Evolutionary conservation across 2,797 vertebrate species (phyloP), one percentile per base, ranked within the genome.

Genomic region (Psittacula derbiana): DNA sequence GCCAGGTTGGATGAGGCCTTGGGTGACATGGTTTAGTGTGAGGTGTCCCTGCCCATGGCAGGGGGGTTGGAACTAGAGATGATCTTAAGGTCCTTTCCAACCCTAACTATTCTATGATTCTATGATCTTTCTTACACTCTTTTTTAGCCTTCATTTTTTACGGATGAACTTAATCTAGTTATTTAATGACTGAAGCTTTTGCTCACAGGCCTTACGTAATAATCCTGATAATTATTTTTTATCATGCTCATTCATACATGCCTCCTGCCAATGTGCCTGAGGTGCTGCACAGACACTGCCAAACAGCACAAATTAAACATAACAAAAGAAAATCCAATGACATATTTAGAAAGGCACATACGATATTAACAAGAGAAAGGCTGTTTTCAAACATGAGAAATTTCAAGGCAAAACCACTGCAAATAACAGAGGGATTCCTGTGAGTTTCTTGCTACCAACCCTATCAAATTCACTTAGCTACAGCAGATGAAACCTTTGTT

Each of bases 171-270:
- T 88, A 88, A 93, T 88, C 44, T 55, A 66, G 65, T 94, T 94
- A 86, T 83, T 95, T 94, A 75, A 90, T 88, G 86, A 95, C 83
- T 78, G 89, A 96, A 93, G 84, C 40, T 90, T 94, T 83, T 88
- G 85, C 93, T 96, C 66, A 91, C 62, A 79, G 94, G 89, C 81
- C 80, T 92, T 92, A 91, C 93, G 89, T 89, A 94, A 96, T 88
- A 91, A 88, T 84, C n/a, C 50, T 1, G 20, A 55, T 92, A 75
- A 93, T 92, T 88, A 84, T 76, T 91, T 95, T 96, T 88, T 76
- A 92, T 90, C 86, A 85, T 58, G 41, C 57, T 92, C 78, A 73
- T 73, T 92, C 87, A 57, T 86, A 95, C 31, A 12, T 90, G 70
- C 70, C 55, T 94, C 78, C 71, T 92, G 67, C 49, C 80, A 74